Percentiles rank a stretch among this genome's conserved stretches.
phyloP scores from a whole-genome alignment of 1,140 invertebrate genomes.

The Drosophila orosa region DNA sequence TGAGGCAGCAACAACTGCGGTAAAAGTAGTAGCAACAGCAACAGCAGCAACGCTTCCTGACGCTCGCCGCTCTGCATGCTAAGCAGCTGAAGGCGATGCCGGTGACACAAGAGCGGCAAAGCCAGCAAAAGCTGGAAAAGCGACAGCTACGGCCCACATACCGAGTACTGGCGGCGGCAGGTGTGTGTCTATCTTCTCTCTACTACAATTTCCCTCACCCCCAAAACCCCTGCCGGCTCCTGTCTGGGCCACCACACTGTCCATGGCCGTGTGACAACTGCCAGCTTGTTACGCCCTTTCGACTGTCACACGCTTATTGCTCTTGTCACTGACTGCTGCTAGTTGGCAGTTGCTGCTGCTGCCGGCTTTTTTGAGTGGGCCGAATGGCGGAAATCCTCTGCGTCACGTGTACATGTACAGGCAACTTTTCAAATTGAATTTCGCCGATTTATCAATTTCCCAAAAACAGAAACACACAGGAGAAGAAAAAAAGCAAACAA shows the following conservation, averaged over 20 bases:
- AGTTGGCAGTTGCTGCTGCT: conserved; percentile 14
- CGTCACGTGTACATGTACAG: conserved; percentile 39
- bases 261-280: conserved; percentile 60
- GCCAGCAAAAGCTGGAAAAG: conserved; percentile 24
- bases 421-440: conserved; percentile 72
- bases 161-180: conserved; percentile 48
- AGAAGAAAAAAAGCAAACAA: conserved; percentile 31
- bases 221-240: conserved; percentile 1
- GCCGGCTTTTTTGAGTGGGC: conserved; percentile 30
- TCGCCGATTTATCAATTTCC: conserved; percentile 67
- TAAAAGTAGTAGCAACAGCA: conserved; percentile 28
- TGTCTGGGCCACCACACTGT: conserved; percentile 16
- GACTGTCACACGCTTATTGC: conserved; percentile 69
- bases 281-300: conserved; percentile 75
- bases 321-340: conserved; percentile 50
- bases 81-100: conserved; percentile 66
- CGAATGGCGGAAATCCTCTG: conserved; percentile 40
- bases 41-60: conserved; percentile 56
- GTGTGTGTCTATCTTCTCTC: conserved; percentile 53
- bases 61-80: conserved; percentile 71
- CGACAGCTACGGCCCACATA: conserved; percentile 58
- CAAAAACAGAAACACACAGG: conserved; percentile 37
- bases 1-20: conserved; percentile 20
- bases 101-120: conserved; percentile 65
- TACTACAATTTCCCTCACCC: not conserved